Percentiles rank a stretch among this genome's conserved stretches.
Conservation (phyloP, 2,797 vertebrate species). For the Okamejei kenojei region DNA sequence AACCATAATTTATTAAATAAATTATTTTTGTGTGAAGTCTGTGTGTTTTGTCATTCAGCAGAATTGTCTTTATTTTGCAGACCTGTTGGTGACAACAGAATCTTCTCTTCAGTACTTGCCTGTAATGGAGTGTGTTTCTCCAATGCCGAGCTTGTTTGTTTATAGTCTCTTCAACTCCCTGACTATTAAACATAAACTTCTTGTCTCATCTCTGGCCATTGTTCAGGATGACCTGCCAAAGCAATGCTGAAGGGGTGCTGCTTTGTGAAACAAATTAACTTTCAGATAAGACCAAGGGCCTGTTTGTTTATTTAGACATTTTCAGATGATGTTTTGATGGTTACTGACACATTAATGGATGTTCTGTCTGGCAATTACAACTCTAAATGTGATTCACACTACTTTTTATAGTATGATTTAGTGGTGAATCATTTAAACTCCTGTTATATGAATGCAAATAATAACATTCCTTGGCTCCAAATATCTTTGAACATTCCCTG, state of each 20-base stretch:
- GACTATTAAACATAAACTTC: neutral
- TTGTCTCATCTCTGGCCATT: neutral
- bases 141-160: neutral
- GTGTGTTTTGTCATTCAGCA: neutral
- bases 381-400: no score
- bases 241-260: neutral
- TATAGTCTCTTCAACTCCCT: neutral
- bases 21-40: constrained; percentile 29
- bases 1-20: constrained; percentile 32
- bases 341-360: no score
- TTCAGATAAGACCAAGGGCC: neutral
- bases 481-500: no score
- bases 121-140: neutral
- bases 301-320: neutral
- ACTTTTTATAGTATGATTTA: no score
- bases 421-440: no score
- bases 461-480: no score
- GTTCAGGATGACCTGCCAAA: neutral
- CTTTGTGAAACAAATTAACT: neutral
- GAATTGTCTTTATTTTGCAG: no score
- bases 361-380: no score
- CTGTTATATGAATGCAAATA: no score
- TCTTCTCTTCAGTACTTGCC: neutral
- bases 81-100: neutral
- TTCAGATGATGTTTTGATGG: no score